Evolutionary conservation across 2,113 vertebrate species (phyloP), one percentile per base, ranked within the genome.

Genomic region (Phainopepla nitens): DNA sequence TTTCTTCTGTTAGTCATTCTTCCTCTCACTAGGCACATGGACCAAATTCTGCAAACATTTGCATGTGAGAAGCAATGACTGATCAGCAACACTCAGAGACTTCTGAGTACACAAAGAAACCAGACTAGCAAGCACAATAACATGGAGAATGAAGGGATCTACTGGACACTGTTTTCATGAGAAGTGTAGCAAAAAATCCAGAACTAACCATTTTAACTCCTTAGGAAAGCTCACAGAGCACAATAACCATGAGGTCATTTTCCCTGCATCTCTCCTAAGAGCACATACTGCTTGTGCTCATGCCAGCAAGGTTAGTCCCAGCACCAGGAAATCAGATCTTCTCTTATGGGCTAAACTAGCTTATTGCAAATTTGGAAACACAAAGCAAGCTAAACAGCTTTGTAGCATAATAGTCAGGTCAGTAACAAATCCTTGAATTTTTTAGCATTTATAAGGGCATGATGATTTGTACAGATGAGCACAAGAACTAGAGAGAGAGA

Each of bases 231-330:
- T 86, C 66, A 49, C 10, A 29, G 57, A 53, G 23, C 1, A 0
- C 28, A 76, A 47, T 17, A 64, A 78, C 27, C 4, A 16, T 25
- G 16, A 90, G 29, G 22, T 25, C 15, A 45, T 70, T 72, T 57
- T 44, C 49, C 23, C 35, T 68, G 21, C 51, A 53, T 51, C 39
- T 75, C 15, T 64, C 68, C 35, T 23, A 10, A 88, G 35, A 44
- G 28, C 54, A 80, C 0, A 0, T 13, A 17, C 16, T 87, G 23
- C 33, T 35, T 64, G 27, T 3, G 13, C 7, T 17, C n/a, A 11
- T 1, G 15, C 23, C 60, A 75, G 42, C 47, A 62, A 68, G 18
- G 47, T 21, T 50, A 49, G 39, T 39, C 21, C 39, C 36, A 79
- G 82, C 41, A 72, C 17, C 41, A 65, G 31, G n/a, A 69, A 85